Conservation (phyloP, 2,113 vertebrate genomes). For the Anolis sagrei region DNA sequence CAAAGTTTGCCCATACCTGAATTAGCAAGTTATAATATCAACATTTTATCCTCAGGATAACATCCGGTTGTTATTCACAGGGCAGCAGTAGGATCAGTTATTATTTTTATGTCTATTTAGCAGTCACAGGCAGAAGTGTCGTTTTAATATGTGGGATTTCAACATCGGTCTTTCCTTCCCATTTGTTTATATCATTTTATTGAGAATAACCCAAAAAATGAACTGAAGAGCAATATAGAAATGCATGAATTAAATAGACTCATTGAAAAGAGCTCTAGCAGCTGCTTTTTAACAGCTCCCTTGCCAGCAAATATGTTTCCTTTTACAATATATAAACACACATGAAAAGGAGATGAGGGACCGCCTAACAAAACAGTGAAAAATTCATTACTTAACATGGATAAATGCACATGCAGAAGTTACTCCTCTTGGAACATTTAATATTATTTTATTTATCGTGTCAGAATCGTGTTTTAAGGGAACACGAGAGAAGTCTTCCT, state of each 20-base stretch:
- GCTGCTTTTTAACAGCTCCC: background rate
- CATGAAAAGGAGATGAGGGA: background rate
- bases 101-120: background rate
- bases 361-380: background rate
- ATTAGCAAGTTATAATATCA: background rate
- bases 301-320: no score
- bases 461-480: no score
- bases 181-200: background rate
- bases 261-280: background rate
- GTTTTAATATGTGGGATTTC: background rate
- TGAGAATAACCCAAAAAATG: background rate
- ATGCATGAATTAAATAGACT: background rate
- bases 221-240: background rate
- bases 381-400: background rate
- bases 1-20: no score
- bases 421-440: background rate
- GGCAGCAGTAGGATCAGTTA: background rate
- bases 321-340: background rate
- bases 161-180: background rate
- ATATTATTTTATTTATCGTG: no score
- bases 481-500: no score
- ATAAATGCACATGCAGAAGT: background rate
- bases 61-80: background rate
- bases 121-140: background rate
- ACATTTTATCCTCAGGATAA: background rate